Evolutionary conservation across 1,140 invertebrate species (phyloP).

Genomic region (Zophobas morio): DNA sequence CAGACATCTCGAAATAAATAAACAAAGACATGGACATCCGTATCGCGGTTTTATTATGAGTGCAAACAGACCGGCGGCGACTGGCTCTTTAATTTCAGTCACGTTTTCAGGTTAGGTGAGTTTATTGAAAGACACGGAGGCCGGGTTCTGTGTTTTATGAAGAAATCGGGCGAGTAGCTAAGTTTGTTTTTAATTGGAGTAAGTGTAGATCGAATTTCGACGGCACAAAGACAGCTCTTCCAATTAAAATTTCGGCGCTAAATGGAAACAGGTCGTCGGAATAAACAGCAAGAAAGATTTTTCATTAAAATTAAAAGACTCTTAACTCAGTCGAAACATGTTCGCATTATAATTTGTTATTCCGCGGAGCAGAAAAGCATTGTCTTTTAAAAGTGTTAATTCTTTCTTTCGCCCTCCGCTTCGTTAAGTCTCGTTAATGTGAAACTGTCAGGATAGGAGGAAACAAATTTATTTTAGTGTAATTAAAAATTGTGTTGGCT

Average conservation of each 20-base stretch:
- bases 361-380: constrained; percentile 38
- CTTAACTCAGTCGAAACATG: constrained; percentile 41
- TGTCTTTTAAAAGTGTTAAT: constrained; percentile 42
- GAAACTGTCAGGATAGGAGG: constrained; percentile 30
- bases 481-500: constrained; percentile 37
- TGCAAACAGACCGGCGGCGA: constrained; percentile 14
- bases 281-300: constrained; percentile 32
- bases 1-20: constrained; percentile 12
- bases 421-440: constrained; percentile 38
- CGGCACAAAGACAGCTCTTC: constrained; percentile 19
- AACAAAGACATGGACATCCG: constrained; percentile 14
- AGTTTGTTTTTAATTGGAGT: constrained; percentile 31
- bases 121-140: constrained; percentile 29
- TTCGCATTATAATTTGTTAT: constrained; percentile 42
- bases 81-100: constrained; percentile 34
- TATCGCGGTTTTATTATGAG: constrained; percentile 27
- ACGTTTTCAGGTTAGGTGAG: constrained; percentile 29
- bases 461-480: constrained; percentile 35
- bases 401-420: constrained; percentile 29
- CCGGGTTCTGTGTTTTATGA: constrained; percentile 19
- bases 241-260: constrained; percentile 39
- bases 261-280: constrained; percentile 32
- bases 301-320: constrained; percentile 40
- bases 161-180: constrained; percentile 1
- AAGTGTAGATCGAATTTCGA: constrained; percentile 30